Evolutionary conservation across 2,113 vertebrate genomes (phyloP).

Genomic region (Xerus inauris): DNA sequence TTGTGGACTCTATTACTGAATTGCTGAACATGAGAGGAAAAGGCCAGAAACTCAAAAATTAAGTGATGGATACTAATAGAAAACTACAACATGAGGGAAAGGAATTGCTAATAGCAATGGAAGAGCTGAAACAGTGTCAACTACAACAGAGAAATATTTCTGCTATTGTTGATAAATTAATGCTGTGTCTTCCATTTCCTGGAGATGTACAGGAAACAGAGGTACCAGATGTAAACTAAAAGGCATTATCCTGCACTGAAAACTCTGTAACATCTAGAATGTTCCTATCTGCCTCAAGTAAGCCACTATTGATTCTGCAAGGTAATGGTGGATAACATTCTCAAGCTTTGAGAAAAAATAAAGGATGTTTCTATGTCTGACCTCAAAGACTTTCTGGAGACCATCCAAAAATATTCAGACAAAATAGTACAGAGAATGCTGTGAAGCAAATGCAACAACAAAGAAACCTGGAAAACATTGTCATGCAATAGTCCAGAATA

Average conservation of each 20-base stretch:
- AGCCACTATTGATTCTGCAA: constrained; percentile 97
- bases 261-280: constrained; percentile 96
- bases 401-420: constrained; percentile 98
- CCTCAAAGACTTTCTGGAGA: constrained; percentile 98
- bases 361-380: constrained; percentile 97
- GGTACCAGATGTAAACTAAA: constrained; percentile 97
- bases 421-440: constrained; percentile 97
- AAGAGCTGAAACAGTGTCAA: constrained; percentile 94
- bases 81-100: no score
- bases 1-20: constrained; percentile 98
- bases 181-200: constrained; percentile 95
- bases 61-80: no score
- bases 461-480: constrained; percentile 92
- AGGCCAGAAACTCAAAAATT: constrained; percentile 96
- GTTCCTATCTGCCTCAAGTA: constrained; percentile 93
- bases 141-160: constrained; percentile 98
- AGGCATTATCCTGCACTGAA: constrained; percentile 98
- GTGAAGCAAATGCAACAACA: constrained; percentile 97
- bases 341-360: constrained; percentile 92
- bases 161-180: constrained; percentile 95
- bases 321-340: constrained; percentile 96
- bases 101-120: constrained; percentile 93
- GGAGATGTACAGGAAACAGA: constrained; percentile 98
- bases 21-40: constrained; percentile 98
- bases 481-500: constrained; percentile 89